phyloP scores from a whole-genome alignment of 2,797 vertebrate species.

The Chiroxiphia lanceolata region DNA sequence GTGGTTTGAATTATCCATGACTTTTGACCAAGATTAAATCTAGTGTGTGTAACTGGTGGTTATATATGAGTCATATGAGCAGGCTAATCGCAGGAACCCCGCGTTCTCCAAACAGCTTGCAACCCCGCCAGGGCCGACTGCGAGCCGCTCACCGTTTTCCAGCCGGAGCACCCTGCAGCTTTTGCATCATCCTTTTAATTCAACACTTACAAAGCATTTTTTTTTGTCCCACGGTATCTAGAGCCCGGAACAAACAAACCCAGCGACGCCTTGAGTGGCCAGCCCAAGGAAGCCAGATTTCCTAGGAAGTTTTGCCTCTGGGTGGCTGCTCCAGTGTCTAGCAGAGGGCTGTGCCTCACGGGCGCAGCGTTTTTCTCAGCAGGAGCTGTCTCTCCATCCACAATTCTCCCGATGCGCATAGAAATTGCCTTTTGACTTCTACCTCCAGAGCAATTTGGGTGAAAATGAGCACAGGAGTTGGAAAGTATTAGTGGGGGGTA shows the following conservation, averaged over 20 bases:
- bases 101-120: slow-evolving; percentile 50
- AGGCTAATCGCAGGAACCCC: slow-evolving; percentile 48
- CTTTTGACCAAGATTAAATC: slow-evolving; percentile 65
- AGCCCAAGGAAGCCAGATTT: background rate
- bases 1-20: slow-evolving; percentile 48
- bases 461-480: slow-evolving; percentile 14
- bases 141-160: background rate
- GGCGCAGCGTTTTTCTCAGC: slow-evolving; percentile 4
- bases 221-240: background rate
- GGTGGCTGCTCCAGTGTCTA: background rate
- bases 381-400: background rate
- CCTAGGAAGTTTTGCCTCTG: background rate
- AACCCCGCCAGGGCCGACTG: background rate
- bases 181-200: slow-evolving; percentile 51
- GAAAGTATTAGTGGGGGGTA: background rate
- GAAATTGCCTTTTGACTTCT: slow-evolving; percentile 53
- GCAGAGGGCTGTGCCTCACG: background rate
- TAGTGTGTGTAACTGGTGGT: slow-evolving; percentile 57
- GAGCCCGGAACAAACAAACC: slow-evolving; percentile 17
- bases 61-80: slow-evolving; percentile 46
- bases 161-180: background rate
- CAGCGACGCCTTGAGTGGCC: background rate
- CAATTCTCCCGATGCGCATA: background rate
- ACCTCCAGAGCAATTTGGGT: background rate
- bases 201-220: slow-evolving; percentile 5